Base-by-base conservation (phyloP, 2,113 vertebrate species). In the Otocyon megalotis region DNA sequence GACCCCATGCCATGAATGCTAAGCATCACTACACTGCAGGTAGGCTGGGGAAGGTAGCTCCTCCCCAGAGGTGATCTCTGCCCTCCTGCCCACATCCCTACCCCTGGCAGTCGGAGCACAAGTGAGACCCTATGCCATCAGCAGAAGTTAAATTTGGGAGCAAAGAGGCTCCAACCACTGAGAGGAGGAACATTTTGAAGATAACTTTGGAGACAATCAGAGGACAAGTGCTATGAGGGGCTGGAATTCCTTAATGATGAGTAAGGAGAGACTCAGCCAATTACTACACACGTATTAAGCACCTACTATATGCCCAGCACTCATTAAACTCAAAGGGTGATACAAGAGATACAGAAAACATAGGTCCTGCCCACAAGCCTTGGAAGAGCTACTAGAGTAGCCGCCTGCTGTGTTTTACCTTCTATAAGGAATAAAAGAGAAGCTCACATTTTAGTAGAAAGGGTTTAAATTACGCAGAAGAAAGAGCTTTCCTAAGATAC, bases 311-410 rank as follows among this genome's bases (percentile, higher is more conserved):
- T 62, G 77, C 88, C 71, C 30, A 32, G 50, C 77, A 43, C 60
- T n/a, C 71, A 32, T 37, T n/a, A 71, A 32, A 37, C 92, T 89
- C 65, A 13, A 26, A 0, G 30, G 79, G 71, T n/a, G 63, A 82
- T 19, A 32, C 28, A 20, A 93, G 72, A 97, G 72, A 93, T 53
- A 81, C 65, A 74, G 85, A 72, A 83, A 58, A 43, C 53, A 15
- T 0, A 50, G 79, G 82, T 53, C 74, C 81, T 8, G 69, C 87
- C 32, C 4, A 0, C 56, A 26, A 53, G 9, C 37, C 65, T 22
- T n/a, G 43, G 32, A 77, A 80, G n/a, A 69, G 81, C 32, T 14
- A 56, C 1, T 8, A 24, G 5, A 3, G 20, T 12, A 53, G 79
- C n/a, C 9, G 28, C 62, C 54, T 69, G n/a, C 79, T 11, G 5